These are phyloP conservation scores for Morinoia aosen DNA, from an alignment of 2,888 invertebrate species.

Conservation along the genomic window DNA sequence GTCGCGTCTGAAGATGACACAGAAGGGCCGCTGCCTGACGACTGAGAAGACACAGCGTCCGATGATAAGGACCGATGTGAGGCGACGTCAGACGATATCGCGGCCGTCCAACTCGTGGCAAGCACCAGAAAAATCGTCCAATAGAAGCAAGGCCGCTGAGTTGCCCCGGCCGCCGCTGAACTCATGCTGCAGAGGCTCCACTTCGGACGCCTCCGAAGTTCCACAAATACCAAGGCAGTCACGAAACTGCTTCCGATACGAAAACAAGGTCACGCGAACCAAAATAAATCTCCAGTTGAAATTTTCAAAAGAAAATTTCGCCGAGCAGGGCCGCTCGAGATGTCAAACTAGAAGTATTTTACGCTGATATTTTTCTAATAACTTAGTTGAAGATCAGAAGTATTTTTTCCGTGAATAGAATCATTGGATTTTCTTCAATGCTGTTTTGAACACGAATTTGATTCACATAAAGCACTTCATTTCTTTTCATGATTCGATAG, in stretches of 20 bases:
- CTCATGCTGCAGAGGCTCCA: neutral
- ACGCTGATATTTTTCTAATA: neutral
- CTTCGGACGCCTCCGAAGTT: neutral
- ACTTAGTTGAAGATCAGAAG: neutral
- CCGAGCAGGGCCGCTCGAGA: neutral
- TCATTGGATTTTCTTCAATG: neutral
- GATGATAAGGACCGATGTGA: neutral
- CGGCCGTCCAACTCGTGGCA: neutral
- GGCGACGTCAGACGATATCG: neutral
- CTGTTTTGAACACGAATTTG: neutral
- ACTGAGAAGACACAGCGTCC: neutral
- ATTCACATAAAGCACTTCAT: neutral
- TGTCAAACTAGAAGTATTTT: neutral
- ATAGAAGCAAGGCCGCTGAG: neutral
- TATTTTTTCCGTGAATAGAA: neutral
- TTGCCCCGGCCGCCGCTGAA: neutral
- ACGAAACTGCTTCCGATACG: neutral
- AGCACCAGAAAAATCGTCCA: neutral
- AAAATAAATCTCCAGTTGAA: neutral
- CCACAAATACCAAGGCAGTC: neutral
- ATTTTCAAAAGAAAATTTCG: neutral
- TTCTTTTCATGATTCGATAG: neutral
- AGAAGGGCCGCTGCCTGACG: too few species aligned
- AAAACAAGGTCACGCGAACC: neutral
- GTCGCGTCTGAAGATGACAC: too few species aligned